Evolutionary conservation across 1,140 invertebrate species (phyloP), one percentile per base, ranked within the genome.

Genomic region (Pseudomyrmex dendroicus): DNA sequence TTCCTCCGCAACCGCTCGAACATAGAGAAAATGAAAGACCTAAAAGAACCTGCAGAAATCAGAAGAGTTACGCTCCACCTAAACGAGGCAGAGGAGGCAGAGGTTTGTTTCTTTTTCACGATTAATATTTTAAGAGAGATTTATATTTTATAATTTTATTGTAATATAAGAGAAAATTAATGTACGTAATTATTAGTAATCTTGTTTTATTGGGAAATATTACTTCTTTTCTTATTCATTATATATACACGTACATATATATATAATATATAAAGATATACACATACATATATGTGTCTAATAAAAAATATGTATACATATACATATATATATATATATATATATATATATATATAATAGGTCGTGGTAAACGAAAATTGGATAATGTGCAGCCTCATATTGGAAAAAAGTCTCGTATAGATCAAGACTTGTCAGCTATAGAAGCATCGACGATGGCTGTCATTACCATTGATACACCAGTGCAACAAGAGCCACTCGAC

Each of bases 41-140:
- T 9, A 93, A 92, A 15, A 92, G 94, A 87, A 94, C 93, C 5
- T 94, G 94, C 44, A 91, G 94, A 13, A 94, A 82, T 64, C 94
- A 94, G 25, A 94, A 94, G 10, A 94, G 94, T 84, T 94, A 94
- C 57, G 94, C 94, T 2, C 94, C 94, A 12, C 93, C 93, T 44
- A 94, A 92, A 84, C 89, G 94, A 83, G 93, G 94, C 5, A 91
- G 94, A 64, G 92, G 93, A 67, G 73, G 35, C 35, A 35, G 93
- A 86, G 92, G 93, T 93, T 82, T 82, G 86, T 88, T 88, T 70
- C 13, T 46, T 67, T 84, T 70, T 83, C 54, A 74, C 12, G 48
- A 4, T 59, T 25, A 78, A 70, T 68, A 57, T 25, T 46, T 66
- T 35, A 35, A 35, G 35, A 35, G 5, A 35, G 35, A 35, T 35